Conservation (phyloP, 2,797 vertebrate species). For the Valencia hispanica region DNA sequence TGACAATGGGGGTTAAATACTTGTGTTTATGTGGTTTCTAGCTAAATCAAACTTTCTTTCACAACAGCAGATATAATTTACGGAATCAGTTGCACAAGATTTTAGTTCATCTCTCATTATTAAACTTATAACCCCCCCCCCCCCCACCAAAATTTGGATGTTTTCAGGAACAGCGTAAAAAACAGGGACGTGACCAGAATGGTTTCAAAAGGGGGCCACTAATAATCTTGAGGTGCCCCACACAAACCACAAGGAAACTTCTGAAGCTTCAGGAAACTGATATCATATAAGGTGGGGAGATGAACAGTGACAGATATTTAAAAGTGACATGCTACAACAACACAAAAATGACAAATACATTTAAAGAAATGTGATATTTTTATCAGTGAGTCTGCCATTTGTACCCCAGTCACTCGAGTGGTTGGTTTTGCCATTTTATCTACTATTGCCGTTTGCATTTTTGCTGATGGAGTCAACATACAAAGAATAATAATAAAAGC, state of each 20-base stretch:
- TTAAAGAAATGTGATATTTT: background rate
- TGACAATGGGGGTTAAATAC: slow-evolving; percentile 4
- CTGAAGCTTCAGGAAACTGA: background rate
- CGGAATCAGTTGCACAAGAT: slow-evolving; percentile 22
- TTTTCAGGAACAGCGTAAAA: background rate
- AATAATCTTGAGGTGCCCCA: too few species aligned
- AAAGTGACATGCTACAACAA: background rate
- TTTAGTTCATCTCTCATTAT: background rate
- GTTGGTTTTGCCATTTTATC: too few species aligned
- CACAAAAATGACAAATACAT: background rate
- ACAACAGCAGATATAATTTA: slow-evolving; percentile 19
- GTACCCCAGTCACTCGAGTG: too few species aligned
- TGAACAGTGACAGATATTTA: background rate
- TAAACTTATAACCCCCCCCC: slow-evolving; percentile 10
- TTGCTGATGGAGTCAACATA: background rate
- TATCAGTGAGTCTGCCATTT: background rate
- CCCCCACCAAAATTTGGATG: too few species aligned
- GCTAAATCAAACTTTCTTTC: slow-evolving; percentile 1
- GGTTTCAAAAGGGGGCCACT: background rate
- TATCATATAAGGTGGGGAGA: background rate
- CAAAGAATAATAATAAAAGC: background rate
- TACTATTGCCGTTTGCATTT: background rate
- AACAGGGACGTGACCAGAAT: background rate
- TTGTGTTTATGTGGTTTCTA: slow-evolving; percentile 5
- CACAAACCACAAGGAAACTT: background rate